A percentile compares a stretch with the other conserved stretches of the same genome.
phyloP scores from a whole-genome alignment of 1,140 invertebrate genomes.

The Capitella teleta region DNA sequence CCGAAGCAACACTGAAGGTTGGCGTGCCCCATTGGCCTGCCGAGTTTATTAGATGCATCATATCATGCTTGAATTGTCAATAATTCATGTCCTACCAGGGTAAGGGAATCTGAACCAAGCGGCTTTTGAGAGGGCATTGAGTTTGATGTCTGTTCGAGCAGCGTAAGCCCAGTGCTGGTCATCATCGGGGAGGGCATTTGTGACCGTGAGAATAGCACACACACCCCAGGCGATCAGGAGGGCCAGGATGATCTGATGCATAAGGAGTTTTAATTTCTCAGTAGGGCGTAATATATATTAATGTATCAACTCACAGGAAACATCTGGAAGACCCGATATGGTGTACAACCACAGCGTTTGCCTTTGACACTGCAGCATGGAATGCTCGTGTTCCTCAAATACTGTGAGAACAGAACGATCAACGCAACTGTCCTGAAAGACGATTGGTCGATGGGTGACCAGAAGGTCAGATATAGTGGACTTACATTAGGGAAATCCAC shows the following conservation, averaged over 20 bases:
- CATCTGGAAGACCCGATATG: constrained; percentile 10
- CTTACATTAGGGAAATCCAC: constrained; percentile 57
- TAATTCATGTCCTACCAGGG: constrained; percentile 60
- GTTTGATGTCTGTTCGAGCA: constrained; percentile 64
- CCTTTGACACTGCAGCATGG: not conserved
- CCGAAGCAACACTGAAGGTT: constrained; percentile 23
- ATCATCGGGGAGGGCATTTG: constrained; percentile 52
- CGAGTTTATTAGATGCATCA: not conserved
- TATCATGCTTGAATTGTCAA: too few relatives aligned
- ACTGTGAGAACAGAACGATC: constrained; percentile 12
- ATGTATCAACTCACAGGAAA: constrained; percentile 5
- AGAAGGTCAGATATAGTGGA: too few relatives aligned
- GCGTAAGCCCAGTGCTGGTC: constrained; percentile 46
- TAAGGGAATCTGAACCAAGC: constrained; percentile 77
- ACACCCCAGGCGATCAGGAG: constrained; percentile 68
- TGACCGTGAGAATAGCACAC: constrained; percentile 60
- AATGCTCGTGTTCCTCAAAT: constrained; percentile 5
- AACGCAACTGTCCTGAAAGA: constrained; percentile 8
- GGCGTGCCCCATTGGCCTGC: constrained; percentile 33
- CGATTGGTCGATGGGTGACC: too few relatives aligned
- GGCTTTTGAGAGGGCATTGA: constrained; percentile 60
- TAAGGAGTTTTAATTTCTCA: not conserved
- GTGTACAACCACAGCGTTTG: constrained; percentile 19
- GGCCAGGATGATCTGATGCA: constrained; percentile 48
- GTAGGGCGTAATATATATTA: not conserved